Evolutionary conservation across 1,140 invertebrate genomes (phyloP).

Genomic region (Heliconius melpomene): DNA sequence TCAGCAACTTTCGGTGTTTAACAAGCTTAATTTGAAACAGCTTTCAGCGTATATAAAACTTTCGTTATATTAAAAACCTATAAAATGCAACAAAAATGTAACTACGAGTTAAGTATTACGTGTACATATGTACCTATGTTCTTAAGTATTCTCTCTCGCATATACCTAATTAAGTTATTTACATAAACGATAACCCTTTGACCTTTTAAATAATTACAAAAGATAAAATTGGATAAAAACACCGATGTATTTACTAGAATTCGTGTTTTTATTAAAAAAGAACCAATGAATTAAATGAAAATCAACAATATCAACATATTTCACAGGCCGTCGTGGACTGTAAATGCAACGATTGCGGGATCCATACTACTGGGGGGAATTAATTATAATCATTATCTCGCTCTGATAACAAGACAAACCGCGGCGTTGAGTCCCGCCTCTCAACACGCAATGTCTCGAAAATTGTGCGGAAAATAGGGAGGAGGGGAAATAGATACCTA

Average conservation of each 20-base stretch:
- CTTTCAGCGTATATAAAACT: background rate
- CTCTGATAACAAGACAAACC: background rate
- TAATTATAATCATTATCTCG: too few relatives aligned
- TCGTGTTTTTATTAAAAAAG: background rate
- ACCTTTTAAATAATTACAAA: background rate
- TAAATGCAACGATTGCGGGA: too few relatives aligned
- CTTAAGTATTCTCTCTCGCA: background rate
- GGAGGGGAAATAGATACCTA: background rate
- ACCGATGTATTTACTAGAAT: background rate
- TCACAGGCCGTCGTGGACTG: background rate
- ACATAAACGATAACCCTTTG: background rate
- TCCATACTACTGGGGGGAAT: background rate
- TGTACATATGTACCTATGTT: background rate
- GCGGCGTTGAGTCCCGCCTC: background rate
- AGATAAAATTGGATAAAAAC: background rate
- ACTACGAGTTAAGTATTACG: background rate
- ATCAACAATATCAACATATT: too few relatives aligned
- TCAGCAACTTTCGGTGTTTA: too few relatives aligned
- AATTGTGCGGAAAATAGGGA: background rate
- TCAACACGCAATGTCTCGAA: background rate
- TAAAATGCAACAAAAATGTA: background rate
- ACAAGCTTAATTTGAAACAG: too few relatives aligned
- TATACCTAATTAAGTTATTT: background rate
- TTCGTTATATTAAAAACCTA: background rate
- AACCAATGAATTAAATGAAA: too few relatives aligned